Conservation (phyloP, 2,113 vertebrate genomes). For the Leptosomus discolor region DNA sequence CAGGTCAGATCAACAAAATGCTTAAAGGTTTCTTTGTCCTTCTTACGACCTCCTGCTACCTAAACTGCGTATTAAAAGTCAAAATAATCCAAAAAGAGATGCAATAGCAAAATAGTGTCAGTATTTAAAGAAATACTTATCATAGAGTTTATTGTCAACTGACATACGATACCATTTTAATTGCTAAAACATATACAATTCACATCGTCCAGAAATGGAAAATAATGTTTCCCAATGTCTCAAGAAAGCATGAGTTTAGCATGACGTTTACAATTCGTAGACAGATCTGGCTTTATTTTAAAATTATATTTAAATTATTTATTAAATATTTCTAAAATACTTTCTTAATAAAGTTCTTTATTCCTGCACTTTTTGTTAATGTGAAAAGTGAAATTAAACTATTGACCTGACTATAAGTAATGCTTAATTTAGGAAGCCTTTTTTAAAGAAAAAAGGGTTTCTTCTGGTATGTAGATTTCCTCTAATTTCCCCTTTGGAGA, state of each 20-base stretch:
- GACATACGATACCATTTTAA: background rate
- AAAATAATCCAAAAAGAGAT: background rate
- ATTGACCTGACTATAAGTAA: background rate
- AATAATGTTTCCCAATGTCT: background rate
- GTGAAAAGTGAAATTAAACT: background rate
- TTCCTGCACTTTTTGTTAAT: background rate
- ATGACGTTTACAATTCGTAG: background rate
- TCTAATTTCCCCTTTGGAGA: background rate
- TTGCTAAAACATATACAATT: background rate
- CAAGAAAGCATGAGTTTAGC: background rate
- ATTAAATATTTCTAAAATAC: background rate
- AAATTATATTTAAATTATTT: background rate
- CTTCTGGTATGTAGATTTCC: background rate
- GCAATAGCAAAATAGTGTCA: background rate
- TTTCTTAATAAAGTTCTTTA: background rate
- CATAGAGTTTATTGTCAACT: background rate
- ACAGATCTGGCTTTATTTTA: background rate
- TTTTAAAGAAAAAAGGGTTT: background rate
- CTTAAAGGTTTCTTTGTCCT: constrained; percentile 24
- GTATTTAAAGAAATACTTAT: background rate
- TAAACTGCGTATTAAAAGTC: background rate
- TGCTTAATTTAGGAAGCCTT: background rate
- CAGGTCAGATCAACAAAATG: background rate
- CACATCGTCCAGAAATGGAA: background rate
- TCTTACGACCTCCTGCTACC: constrained; percentile 2